These are phyloP conservation scores for Scylla paramamosain DNA, from an alignment of 1,140 invertebrate genomes.

Conservation along the genomic window DNA sequence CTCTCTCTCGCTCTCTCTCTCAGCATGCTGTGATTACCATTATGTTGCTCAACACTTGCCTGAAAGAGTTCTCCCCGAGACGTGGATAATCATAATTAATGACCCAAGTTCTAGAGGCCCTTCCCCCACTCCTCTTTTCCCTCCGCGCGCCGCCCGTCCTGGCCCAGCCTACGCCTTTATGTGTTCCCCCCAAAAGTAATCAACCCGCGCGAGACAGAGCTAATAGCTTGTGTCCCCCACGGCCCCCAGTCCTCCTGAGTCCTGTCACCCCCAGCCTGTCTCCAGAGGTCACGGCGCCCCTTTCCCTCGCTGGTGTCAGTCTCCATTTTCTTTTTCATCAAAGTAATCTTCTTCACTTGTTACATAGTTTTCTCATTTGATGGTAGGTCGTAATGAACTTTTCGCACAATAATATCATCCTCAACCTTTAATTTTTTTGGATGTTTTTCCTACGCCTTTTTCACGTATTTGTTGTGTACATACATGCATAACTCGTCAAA, in stretches of 20 bases:
- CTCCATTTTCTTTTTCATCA: not conserved
- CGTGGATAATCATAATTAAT: slow-evolving; percentile 15
- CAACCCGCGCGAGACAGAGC: not conserved
- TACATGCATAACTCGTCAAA: too few relatives aligned
- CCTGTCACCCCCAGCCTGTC: not conserved
- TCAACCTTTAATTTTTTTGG: too few relatives aligned
- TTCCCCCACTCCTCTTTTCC: not conserved
- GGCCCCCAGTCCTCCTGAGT: not conserved
- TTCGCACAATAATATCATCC: too few relatives aligned
- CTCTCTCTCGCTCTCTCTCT: not conserved
- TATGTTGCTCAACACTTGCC: slow-evolving; percentile 4
- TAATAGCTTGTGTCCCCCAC: not conserved
- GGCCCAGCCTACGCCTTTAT: not conserved
- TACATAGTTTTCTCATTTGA: too few relatives aligned
- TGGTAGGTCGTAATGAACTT: too few relatives aligned
- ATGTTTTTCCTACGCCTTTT: too few relatives aligned
- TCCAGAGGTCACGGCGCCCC: not conserved
- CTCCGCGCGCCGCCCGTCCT: not conserved
- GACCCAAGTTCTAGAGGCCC: not conserved
- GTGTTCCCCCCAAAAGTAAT: not conserved
- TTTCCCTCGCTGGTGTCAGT: not conserved
- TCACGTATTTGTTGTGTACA: too few relatives aligned
- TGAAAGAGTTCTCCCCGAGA: not conserved
- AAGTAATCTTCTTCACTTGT: not conserved
- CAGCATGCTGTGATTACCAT: not conserved